Percentiles rank a stretch among this genome's conserved stretches.
phyloP scores from a whole-genome alignment of 2,888 invertebrate genomes.

The Nomada goodeniana region DNA sequence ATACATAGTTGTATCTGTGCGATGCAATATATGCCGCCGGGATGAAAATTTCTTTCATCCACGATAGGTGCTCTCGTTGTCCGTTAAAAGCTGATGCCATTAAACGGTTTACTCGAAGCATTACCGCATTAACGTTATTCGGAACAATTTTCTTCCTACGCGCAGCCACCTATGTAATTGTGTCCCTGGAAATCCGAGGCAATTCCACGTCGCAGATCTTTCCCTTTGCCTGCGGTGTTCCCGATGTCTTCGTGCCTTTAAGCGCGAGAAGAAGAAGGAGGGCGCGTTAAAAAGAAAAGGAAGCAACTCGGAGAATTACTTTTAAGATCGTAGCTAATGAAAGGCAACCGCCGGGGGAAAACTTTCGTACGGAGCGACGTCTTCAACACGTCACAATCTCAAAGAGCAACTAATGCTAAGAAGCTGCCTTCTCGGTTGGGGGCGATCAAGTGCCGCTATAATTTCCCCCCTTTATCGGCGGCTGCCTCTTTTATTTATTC shows the following conservation, averaged over 20 bases:
- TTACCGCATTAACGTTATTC: too few species aligned
- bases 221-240: not conserved
- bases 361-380: conserved; percentile 9
- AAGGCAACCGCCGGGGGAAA: conserved; percentile 15
- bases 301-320: conserved; percentile 23
- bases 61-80: too few species aligned
- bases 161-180: too few species aligned
- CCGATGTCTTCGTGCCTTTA: conserved; percentile 14
- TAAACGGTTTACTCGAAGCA: too few species aligned
- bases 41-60: too few species aligned
- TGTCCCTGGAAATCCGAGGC: not conserved
- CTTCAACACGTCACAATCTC: conserved; percentile 12
- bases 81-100: too few species aligned
- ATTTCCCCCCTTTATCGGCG: not conserved
- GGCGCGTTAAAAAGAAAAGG: not conserved
- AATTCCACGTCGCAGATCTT: not conserved
- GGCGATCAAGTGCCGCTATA: conserved; percentile 12
- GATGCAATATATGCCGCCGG: too few species aligned
- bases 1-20: too few species aligned
- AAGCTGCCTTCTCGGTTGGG: not conserved
- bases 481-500: too few species aligned
- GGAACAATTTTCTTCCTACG: too few species aligned
- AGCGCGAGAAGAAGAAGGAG: not conserved
- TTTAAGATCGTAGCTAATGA: conserved; percentile 28
- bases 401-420: not conserved